These are phyloP conservation scores for Ceyx cyanopectus DNA, from an alignment of 2,113 vertebrate species.

Conservation along the genomic window DNA sequence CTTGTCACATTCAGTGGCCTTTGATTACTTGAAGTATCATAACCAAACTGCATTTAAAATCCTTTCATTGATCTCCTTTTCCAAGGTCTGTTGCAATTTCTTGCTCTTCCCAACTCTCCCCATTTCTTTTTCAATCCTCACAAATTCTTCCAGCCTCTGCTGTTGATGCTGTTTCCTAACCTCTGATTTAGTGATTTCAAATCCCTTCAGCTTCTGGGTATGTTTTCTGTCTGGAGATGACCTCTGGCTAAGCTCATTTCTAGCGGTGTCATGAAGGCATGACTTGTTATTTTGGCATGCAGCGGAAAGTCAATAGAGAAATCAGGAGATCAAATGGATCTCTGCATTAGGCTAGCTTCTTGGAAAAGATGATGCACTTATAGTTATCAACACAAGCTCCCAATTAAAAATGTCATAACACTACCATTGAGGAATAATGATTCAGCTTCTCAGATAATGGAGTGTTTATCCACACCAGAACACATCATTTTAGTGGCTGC, in stretches of 20 bases:
- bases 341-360: slow-evolving; percentile 36
- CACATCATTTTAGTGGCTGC: neutral
- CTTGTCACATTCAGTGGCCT: neutral
- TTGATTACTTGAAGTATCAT: neutral
- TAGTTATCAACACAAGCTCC: slow-evolving; percentile 35
- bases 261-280: slow-evolving; percentile 46
- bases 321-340: slow-evolving; percentile 61
- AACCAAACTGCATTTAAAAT: neutral
- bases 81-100: neutral
- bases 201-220: slow-evolving; percentile 25
- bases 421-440: slow-evolving; percentile 32
- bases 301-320: slow-evolving; percentile 43
- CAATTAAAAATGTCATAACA: slow-evolving; percentile 53
- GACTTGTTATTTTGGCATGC: slow-evolving; percentile 57
- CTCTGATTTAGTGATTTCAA: slow-evolving; percentile 49
- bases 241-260: slow-evolving; percentile 62
- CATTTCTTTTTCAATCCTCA: neutral
- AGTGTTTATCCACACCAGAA: neutral
- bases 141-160: neutral
- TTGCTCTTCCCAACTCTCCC: accelerated
- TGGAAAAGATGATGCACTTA: slow-evolving; percentile 62
- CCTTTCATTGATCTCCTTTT: neutral
- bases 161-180: neutral
- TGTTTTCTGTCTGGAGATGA: slow-evolving; percentile 58
- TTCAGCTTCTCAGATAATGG: slow-evolving; percentile 46